Evolutionary conservation across 2,113 vertebrate genomes (phyloP).

Genomic region (Gavialis gangeticus): DNA sequence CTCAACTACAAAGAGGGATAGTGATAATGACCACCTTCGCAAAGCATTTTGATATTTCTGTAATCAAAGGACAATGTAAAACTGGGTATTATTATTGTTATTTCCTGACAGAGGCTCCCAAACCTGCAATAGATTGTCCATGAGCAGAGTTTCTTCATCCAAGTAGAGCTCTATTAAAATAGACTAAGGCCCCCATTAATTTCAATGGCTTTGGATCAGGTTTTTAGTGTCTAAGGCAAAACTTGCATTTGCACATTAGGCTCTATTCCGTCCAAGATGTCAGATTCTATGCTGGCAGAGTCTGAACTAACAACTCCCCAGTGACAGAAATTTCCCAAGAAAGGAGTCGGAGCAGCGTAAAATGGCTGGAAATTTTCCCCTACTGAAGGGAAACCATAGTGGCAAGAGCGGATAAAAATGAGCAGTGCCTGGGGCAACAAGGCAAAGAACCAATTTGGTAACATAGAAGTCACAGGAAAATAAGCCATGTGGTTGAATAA

Average conservation of each 20-base stretch:
- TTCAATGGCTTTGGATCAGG: not conserved
- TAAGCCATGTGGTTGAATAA: fast-evolving
- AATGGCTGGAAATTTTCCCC: not conserved
- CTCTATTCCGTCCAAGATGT: not conserved
- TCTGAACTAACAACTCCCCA: no score
- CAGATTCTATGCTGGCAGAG: no score
- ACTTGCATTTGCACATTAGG: not conserved
- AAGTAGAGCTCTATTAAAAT: not conserved
- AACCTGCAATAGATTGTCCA: not conserved
- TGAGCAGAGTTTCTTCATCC: not conserved
- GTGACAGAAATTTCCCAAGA: not conserved
- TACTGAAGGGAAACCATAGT: not conserved
- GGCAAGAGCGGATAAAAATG: not conserved
- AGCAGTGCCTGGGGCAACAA: not conserved
- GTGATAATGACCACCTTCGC: not conserved
- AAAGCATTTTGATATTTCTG: not conserved
- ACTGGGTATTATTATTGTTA: not conserved
- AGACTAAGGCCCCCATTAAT: not conserved
- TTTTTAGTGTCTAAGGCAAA: not conserved
- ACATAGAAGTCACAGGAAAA: fast-evolving
- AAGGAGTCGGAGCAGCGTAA: not conserved
- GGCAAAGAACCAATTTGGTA: fast-evolving
- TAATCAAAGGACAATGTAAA: not conserved
- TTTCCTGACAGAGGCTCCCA: not conserved
- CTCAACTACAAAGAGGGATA: not conserved